Base-by-base conservation (phyloP, 1,140 invertebrate genomes). In the Homarus americanus region DNA sequence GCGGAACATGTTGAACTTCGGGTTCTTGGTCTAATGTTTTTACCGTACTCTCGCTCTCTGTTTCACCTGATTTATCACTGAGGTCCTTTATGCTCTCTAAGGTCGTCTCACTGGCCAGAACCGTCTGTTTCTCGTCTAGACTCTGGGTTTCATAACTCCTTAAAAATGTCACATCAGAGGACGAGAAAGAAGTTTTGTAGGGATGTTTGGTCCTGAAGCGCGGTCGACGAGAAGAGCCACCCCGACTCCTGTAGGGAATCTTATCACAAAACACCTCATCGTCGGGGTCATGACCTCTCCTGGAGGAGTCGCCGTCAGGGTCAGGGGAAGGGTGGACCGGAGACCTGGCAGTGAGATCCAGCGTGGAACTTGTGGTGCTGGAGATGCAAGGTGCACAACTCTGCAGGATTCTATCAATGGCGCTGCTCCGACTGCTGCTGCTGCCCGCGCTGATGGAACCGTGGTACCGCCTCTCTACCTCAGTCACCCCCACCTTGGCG, bases 321-420 rank as follows among this genome's bases (percentile, higher is more conserved):
- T 28, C 24, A 17, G 53, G 17, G 17, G 34, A 24, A 69, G 79
- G 9, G 12, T 58, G 72, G 10, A 5, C 49, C 28, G 49, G 17
- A 24, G 44, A 78, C 34, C n/a, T 34, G 17, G 41, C 53, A 24
- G 82, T 41, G 34, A 90, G 69, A 66, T 90, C 88, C 10, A 90
- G 44, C 12, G 82, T 90, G 28, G 88, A 90, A 36, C 34, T 63
- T 36, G 88, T 83, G 36, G 80, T 90, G 80, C 80, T 84, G 28
- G 88, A 78, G 36, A 90, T 90, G 36, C 88, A 90, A 32, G 88
- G 88, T 20, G 88, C 88, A 66, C 88, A 90, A 78, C 66, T 90
- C 36, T 90, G 88, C 7, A 90, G 73, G 34, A 90, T 90, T 41
- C 88, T 49, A 49, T 90, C 88, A 34, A 90, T 90, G 34, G 80